A percentile compares a stretch with the other conserved stretches of the same genome.
phyloP scores from a whole-genome alignment of 2,797 vertebrate species.

The Acomys russatus region DNA sequence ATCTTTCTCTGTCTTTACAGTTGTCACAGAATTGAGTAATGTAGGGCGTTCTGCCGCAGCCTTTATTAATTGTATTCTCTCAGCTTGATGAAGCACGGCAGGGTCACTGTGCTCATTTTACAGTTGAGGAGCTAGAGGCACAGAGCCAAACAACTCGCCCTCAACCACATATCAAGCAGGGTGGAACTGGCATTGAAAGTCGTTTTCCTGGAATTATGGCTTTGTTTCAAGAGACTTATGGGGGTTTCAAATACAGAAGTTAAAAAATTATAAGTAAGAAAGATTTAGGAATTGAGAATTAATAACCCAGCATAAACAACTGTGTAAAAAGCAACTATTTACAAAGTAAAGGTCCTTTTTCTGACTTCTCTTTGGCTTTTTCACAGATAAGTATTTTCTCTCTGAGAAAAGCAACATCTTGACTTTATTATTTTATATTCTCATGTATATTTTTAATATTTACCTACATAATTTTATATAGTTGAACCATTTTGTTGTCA shows the following conservation, averaged over 20 bases:
- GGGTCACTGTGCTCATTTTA: constrained; percentile 45
- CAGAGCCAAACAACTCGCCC: constrained; percentile 21
- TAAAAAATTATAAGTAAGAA: neutral
- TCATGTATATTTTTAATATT: neutral
- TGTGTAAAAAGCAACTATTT: neutral
- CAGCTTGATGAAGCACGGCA: neutral
- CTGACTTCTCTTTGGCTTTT: neutral
- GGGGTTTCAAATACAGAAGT: constrained; percentile 3
- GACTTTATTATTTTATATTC: neutral
- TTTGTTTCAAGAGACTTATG: constrained; percentile 53
- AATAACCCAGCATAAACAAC: constrained; percentile 14
- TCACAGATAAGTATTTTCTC: neutral
- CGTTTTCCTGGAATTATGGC: constrained; percentile 29
- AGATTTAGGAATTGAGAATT: neutral
- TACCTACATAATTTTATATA: neutral
- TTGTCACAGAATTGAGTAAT: constrained; percentile 48
- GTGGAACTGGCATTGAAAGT: neutral
- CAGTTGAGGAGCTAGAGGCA: constrained; percentile 49
- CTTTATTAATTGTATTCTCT: constrained; percentile 67
- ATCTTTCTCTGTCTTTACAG: constrained; percentile 38
- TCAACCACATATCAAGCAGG: neutral
- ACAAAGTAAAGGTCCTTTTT: neutral
- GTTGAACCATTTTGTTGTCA: neutral
- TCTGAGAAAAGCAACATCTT: neutral
- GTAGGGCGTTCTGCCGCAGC: constrained; percentile 37